Evolutionary conservation across 37 sponge, comb jelly and placozoan genomes (phyloP).

Genomic region (Lycopodina hypogea): DNA sequence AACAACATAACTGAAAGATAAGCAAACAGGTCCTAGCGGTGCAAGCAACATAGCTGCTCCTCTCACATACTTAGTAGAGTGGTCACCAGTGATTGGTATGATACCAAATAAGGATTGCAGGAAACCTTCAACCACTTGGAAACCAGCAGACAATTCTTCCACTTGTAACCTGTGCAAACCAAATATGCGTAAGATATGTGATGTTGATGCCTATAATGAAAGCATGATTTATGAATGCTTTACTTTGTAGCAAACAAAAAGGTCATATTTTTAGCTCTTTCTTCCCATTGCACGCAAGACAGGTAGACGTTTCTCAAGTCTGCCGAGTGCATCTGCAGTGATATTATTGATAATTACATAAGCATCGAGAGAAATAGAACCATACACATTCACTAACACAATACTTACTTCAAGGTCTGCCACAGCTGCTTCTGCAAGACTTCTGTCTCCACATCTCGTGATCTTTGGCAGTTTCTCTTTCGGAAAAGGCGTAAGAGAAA

Average conservation of each 20-base stretch:
- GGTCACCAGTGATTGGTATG: background rate
- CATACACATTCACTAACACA: background rate
- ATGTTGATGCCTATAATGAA: background rate
- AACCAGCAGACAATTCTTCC: background rate
- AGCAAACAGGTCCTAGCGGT: too few species aligned
- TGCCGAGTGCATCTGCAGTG: background rate
- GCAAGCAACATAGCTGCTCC: too few species aligned
- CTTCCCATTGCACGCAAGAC: background rate
- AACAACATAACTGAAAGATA: too few species aligned
- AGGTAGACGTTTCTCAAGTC: background rate
- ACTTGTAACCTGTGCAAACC: background rate
- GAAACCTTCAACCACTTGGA: background rate
- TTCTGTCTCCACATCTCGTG: constrained; percentile 13
- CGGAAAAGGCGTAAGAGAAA: constrained; percentile 13
- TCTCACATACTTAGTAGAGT: background rate
- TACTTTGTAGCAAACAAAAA: background rate
- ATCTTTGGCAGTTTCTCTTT: constrained; percentile 4
- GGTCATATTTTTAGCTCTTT: background rate
- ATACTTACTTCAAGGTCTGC: background rate
- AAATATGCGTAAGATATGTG: background rate
- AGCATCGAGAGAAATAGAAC: background rate
- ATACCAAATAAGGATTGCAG: background rate
- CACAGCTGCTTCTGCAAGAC: constrained; percentile 1
- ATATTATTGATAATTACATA: background rate
- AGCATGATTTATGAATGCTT: background rate